phyloP scores from a whole-genome alignment of 2,888 invertebrate genomes.

The Spatulosminthurus flaviceps region DNA sequence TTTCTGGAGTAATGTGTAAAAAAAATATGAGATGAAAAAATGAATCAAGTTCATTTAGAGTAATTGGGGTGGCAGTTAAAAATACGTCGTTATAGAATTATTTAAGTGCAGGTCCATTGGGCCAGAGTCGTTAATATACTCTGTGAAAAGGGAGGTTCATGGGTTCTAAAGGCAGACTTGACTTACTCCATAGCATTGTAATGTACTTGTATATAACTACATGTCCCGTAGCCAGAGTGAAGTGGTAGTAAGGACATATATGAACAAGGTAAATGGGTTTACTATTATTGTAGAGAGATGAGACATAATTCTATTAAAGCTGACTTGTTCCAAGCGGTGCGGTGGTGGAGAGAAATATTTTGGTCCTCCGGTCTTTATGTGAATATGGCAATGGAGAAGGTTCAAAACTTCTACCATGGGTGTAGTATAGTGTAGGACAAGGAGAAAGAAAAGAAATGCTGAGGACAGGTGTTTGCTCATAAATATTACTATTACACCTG shows the following conservation, averaged over 20 bases:
- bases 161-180: no score
- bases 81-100: not conserved
- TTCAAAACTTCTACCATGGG: constrained; percentile 11
- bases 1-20: not conserved
- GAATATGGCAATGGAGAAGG: constrained; percentile 36
- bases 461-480: constrained; percentile 63
- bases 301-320: constrained; percentile 18
- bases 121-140: not conserved
- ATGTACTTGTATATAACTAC: no score
- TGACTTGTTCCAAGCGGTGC: constrained; percentile 12
- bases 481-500: constrained; percentile 63
- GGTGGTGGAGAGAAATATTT: constrained; percentile 37
- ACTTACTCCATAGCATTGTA: no score
- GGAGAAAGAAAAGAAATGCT: constrained; percentile 40
- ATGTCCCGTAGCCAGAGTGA: no score
- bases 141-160: no score
- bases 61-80: constrained; percentile 10
- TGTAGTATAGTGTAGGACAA: not conserved
- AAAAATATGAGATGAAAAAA: no score
- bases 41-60: constrained; percentile 2
- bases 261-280: constrained; percentile 11
- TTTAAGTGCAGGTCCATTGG: not conserved
- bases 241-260: no score
- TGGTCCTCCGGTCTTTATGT: constrained; percentile 42
- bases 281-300: constrained; percentile 2